These are phyloP conservation scores for Teleogryllus oceanicus DNA, from an alignment of 2,888 invertebrate species.

Conservation along the genomic window DNA sequence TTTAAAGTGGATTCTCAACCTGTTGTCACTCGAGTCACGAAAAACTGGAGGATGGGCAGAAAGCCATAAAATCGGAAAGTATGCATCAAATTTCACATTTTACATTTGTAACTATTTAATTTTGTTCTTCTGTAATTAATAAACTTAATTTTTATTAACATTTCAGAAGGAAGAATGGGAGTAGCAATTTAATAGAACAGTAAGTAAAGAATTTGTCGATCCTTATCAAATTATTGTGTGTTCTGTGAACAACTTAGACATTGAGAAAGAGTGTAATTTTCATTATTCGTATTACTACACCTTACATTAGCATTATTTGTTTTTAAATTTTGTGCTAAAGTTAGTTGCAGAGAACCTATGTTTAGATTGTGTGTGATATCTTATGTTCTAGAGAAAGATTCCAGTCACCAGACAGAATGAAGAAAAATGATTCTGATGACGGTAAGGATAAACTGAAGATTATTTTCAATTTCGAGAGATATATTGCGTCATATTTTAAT, in stretches of 20 bases:
- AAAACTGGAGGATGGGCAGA: constrained; percentile 66
- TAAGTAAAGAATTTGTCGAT: constrained; percentile 45
- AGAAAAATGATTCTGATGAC: constrained; percentile 49
- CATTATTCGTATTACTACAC: too few relatives aligned
- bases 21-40: constrained; percentile 41
- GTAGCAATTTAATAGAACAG: constrained; percentile 54
- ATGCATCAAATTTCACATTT: constrained; percentile 38
- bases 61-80: constrained; percentile 50
- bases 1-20: constrained; percentile 25
- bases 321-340: too few relatives aligned
- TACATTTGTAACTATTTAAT: too few relatives aligned
- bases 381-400: constrained; percentile 53
- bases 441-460: constrained; percentile 42
- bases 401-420: constrained; percentile 45
- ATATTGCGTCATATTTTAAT: too few relatives aligned
- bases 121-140: constrained; percentile 44
- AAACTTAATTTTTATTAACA: constrained; percentile 41
- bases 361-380: neutral
- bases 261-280: too few relatives aligned
- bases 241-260: too few relatives aligned
- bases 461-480: too few relatives aligned
- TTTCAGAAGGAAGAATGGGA: constrained; percentile 39
- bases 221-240: too few relatives aligned
- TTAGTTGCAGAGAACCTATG: too few relatives aligned
- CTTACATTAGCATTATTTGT: too few relatives aligned